Percentiles rank a stretch among this genome's conserved stretches.
Evolutionary conservation across 1,140 invertebrate genomes (phyloP).

Genomic region (Conopomorpha cramerella): DNA sequence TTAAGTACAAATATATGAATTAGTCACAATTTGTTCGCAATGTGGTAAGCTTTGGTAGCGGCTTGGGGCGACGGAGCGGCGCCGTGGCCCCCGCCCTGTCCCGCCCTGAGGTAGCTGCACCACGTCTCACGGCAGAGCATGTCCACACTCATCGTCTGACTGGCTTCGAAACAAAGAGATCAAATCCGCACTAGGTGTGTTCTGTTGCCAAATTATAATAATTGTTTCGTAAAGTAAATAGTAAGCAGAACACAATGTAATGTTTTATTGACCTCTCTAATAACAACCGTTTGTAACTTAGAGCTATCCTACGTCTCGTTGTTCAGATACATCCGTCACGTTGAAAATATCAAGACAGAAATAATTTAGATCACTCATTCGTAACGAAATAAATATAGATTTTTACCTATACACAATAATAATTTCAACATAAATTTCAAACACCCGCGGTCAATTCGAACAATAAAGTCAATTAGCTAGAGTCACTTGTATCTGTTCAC

Average conservation of each 20-base stretch:
- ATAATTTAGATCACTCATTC: slow-evolving; percentile 55
- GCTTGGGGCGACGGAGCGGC: too few species aligned
- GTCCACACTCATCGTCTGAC: too few species aligned
- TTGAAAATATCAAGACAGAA: slow-evolving; percentile 59
- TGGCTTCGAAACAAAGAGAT: too few species aligned
- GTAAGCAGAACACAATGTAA: too few species aligned
- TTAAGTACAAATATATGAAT: slow-evolving; percentile 36
- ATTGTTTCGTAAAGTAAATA: too few species aligned
- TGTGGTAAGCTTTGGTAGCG: too few species aligned
- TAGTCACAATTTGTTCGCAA: slow-evolving; percentile 32
- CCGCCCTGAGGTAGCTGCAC: too few species aligned
- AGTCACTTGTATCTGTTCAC: slow-evolving; percentile 45
- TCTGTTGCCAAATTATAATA: slow-evolving; percentile 8
- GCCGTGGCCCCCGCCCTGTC: too few species aligned
- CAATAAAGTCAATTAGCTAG: slow-evolving; percentile 44
- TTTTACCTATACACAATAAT: slow-evolving; percentile 52
- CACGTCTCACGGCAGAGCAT: slow-evolving; percentile 32
- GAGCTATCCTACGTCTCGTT: too few species aligned
- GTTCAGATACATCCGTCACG: slow-evolving; percentile 22
- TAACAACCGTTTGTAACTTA: too few species aligned
- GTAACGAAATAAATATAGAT: slow-evolving; percentile 57
- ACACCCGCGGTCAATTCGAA: slow-evolving; percentile 46
- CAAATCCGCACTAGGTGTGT: slow-evolving; percentile 13
- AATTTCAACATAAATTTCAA: slow-evolving; percentile 60
- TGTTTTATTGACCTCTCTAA: too few species aligned